phyloP scores from a whole-genome alignment of 2,888 invertebrate species.

The Plebejus melissa region DNA sequence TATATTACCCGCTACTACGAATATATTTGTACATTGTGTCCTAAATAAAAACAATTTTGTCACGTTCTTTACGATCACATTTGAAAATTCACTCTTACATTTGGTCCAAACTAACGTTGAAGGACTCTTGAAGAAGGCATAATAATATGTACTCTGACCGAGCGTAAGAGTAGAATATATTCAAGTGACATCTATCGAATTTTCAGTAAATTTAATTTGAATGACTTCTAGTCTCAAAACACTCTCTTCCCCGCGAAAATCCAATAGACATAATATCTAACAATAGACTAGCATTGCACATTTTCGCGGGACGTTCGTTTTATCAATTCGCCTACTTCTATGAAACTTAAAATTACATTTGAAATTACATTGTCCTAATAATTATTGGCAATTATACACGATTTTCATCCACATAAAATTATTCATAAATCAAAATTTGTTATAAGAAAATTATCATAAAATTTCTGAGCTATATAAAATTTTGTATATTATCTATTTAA shows the following conservation, averaged over 20 bases:
- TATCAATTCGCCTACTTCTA: slow-evolving; percentile 3
- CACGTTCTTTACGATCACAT: background rate
- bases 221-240: background rate
- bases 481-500: slow-evolving; percentile 1
- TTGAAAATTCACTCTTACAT: background rate
- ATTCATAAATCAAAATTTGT: background rate
- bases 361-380: background rate
- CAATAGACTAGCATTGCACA: slow-evolving; percentile 30
- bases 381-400: background rate
- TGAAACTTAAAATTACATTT: slow-evolving; percentile 14
- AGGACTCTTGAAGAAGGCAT: background rate
- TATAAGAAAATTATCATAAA: background rate
- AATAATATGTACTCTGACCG: background rate
- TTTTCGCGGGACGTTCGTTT: slow-evolving; percentile 13
- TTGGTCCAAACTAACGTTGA: background rate
- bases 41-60: background rate
- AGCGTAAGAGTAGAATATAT: background rate
- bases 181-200: background rate
- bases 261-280: slow-evolving; percentile 29
- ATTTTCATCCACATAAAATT: slow-evolving; percentile 3
- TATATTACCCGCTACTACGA: background rate
- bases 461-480: background rate
- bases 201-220: background rate
- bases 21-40: slow-evolving; percentile 5
- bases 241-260: slow-evolving; percentile 3